phyloP scores from a whole-genome alignment of 1,140 invertebrate genomes.

The Psix sp. region DNA sequence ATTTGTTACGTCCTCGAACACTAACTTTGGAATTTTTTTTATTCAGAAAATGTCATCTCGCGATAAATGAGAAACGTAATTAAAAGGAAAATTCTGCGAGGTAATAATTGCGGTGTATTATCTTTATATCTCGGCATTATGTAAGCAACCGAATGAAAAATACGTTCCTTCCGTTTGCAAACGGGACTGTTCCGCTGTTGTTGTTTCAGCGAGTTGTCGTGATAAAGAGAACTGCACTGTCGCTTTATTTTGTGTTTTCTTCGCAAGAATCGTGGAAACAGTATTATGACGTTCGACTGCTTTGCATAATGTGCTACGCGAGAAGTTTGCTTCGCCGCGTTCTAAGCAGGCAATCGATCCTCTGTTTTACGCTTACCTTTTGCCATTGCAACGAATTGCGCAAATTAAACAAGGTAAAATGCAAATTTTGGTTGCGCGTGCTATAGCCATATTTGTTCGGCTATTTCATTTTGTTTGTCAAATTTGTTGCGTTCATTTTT shows the following conservation, averaged over 20 bases:
- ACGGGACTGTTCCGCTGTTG: slow-evolving; percentile 42
- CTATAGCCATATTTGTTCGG: slow-evolving; percentile 22
- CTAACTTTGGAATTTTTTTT: no score
- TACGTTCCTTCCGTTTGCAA: slow-evolving; percentile 44
- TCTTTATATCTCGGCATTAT: slow-evolving; percentile 37
- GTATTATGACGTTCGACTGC: slow-evolving; percentile 54
- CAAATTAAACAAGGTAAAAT: slow-evolving; percentile 33
- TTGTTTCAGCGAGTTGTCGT: slow-evolving; percentile 36
- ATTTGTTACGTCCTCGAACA: no score
- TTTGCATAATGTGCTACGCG: slow-evolving; percentile 53
- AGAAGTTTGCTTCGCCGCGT: slow-evolving; percentile 37
- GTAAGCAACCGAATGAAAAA: slow-evolving; percentile 47
- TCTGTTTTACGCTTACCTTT: slow-evolving; percentile 46
- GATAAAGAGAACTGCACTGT: slow-evolving; percentile 34
- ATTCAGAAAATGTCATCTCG: slow-evolving; percentile 4
- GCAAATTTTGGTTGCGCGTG: slow-evolving; percentile 13
- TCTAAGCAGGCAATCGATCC: slow-evolving; percentile 55
- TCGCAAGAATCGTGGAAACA: slow-evolving; percentile 49
- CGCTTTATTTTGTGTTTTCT: slow-evolving; percentile 52
- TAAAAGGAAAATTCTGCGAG: slow-evolving; percentile 25
- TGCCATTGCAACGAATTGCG: slow-evolving; percentile 44
- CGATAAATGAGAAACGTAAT: slow-evolving; percentile 35
- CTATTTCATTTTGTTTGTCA: no score
- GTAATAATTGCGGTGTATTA: slow-evolving; percentile 43
- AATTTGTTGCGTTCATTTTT: no score